A percentile compares a stretch with the other conserved stretches of the same genome.
Conservation (phyloP, 1,140 invertebrate genomes). For the Potamilus streckersoni region DNA sequence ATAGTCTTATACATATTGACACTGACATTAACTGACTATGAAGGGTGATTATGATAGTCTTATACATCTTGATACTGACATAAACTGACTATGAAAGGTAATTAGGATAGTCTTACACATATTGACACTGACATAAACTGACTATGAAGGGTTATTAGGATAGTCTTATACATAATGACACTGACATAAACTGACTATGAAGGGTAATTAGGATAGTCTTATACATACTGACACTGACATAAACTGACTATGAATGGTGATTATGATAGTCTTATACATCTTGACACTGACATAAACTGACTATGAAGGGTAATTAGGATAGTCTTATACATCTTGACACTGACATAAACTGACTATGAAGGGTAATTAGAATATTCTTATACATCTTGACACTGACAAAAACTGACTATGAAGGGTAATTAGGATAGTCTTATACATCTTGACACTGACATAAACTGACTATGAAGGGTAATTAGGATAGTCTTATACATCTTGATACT, state of each 20-base stretch:
- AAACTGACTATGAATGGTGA: slow-evolving; percentile 82
- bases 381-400: slow-evolving; percentile 58
- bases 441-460: slow-evolving; percentile 62
- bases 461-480: slow-evolving; percentile 79
- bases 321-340: too few species aligned
- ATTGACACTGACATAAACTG: too few species aligned
- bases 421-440: not conserved
- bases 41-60: slow-evolving; percentile 72
- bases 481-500: too few species aligned
- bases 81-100: slow-evolving; percentile 82
- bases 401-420: slow-evolving; percentile 90
- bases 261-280: not conserved
- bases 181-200: slow-evolving; percentile 76
- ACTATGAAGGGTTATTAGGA: slow-evolving; percentile 82
- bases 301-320: slow-evolving; percentile 80
- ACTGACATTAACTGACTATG: slow-evolving; percentile 75
- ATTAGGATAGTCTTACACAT: not conserved
- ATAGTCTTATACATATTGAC: too few species aligned
- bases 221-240: too few species aligned
- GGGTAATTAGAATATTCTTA: slow-evolving; percentile 69
- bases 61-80: too few species aligned
- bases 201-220: slow-evolving; percentile 70
- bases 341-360: slow-evolving; percentile 76
- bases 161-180: too few species aligned
- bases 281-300: slow-evolving; percentile 58